phyloP scores from a whole-genome alignment of 1,140 invertebrate species.

The Acyrthosiphon pisum region DNA sequence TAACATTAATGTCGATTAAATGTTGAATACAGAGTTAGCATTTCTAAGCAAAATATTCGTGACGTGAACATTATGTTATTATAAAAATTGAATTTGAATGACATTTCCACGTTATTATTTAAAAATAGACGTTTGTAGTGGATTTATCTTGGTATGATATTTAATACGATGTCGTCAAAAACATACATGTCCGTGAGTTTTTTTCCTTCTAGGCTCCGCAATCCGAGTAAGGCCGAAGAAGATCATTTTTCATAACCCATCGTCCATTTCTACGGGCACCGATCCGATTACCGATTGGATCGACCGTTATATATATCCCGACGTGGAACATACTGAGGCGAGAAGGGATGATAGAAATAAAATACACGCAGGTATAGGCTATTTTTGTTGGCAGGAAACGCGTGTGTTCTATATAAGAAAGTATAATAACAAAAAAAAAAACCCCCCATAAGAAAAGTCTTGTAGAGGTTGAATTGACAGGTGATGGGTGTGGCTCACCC shows the following conservation, averaged over 20 bases:
- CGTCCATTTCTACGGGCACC: not conserved
- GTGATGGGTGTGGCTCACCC: slow-evolving; percentile 32
- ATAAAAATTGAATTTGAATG: not conserved
- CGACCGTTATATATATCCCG: not conserved
- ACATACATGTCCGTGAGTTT: not conserved
- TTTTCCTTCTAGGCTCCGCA: not conserved
- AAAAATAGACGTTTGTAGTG: not conserved
- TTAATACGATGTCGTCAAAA: slow-evolving; percentile 19
- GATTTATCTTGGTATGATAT: not conserved
- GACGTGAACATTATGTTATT: not conserved
- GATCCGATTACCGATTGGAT: slow-evolving; percentile 31
- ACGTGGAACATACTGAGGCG: not conserved
- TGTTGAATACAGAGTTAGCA: not conserved
- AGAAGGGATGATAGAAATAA: not conserved
- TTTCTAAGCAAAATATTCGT: not conserved
- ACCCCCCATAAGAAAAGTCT: not conserved
- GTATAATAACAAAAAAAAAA: not conserved
- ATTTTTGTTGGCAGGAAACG: not conserved
- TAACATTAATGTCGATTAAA: not conserved
- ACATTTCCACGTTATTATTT: slow-evolving; percentile 1
- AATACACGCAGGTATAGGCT: not conserved
- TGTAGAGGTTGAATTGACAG: slow-evolving; percentile 24
- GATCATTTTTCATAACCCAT: slow-evolving; percentile 21
- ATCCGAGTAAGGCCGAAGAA: slow-evolving; percentile 4
- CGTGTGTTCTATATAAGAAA: not conserved